phyloP scores from a whole-genome alignment of 2,113 vertebrate genomes.

The Leucosticte australis region DNA sequence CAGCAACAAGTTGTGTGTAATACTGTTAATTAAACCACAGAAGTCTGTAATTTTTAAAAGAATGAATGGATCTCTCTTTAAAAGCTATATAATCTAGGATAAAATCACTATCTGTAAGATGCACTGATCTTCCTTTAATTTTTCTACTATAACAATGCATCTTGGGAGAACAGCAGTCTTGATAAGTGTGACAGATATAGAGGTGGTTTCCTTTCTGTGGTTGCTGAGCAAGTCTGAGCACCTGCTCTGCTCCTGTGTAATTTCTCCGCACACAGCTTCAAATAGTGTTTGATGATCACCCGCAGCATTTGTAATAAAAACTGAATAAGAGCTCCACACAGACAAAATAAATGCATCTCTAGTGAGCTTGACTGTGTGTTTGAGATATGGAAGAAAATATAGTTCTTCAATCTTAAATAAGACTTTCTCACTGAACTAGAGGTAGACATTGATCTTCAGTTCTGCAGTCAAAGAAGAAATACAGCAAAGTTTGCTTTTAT shows the following conservation, averaged over 20 bases:
- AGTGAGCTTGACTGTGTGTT: neutral
- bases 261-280: neutral
- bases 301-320: constrained; percentile 3
- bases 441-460: neutral
- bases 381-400: neutral
- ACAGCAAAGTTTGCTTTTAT: neutral
- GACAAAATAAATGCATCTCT: constrained; percentile 15
- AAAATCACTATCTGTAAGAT: neutral
- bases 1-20: neutral
- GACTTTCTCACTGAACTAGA: neutral
- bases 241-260: neutral
- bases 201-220: neutral
- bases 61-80: neutral
- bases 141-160: neutral
- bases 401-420: constrained; percentile 37
- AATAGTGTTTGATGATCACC: constrained; percentile 27
- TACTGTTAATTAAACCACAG: neutral
- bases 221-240: neutral
- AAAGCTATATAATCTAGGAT: neutral
- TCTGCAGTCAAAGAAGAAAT: neutral
- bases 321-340: neutral
- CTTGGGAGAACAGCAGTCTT: neutral
- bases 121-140: neutral
- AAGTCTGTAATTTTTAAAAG: neutral
- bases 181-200: neutral